These are phyloP conservation scores for Copidosoma aretas DNA, from an alignment of 2,888 invertebrate species.

Conservation along the genomic window DNA sequence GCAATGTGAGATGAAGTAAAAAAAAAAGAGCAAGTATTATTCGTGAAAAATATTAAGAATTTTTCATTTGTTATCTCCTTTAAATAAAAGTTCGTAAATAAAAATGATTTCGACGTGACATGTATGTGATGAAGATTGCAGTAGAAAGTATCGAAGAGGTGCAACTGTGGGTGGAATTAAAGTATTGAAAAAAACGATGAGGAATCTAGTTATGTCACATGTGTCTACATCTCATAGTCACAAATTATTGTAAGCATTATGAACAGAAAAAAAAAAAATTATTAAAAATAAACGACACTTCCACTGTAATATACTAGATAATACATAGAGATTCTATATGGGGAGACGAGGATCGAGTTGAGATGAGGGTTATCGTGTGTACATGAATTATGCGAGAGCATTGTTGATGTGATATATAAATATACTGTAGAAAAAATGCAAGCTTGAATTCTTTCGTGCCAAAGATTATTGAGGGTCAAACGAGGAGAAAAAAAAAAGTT, in stretches of 20 bases:
- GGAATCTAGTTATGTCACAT: conserved; percentile 36
- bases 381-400: conserved; percentile 35
- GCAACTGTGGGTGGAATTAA: conserved; percentile 10
- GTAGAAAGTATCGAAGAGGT: conserved; percentile 2
- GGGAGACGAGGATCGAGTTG: conserved; percentile 14
- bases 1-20: conserved; percentile 18
- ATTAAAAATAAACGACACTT: conserved; percentile 42
- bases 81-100: conserved; percentile 27
- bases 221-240: conserved; percentile 43
- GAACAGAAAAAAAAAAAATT: conserved; percentile 13
- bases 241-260: conserved; percentile 40
- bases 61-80: conserved; percentile 35
- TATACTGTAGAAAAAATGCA: conserved; percentile 34
- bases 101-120: conserved; percentile 28
- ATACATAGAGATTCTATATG: conserved; percentile 38
- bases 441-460: conserved; percentile 37
- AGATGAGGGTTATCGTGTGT: conserved; percentile 7
- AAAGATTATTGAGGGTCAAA: conserved; percentile 16
- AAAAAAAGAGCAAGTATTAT: conserved; percentile 8
- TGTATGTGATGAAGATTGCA: conserved; percentile 3
- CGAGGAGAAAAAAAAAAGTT: conserved; percentile 7
- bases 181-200: conserved; percentile 20
- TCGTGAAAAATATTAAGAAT: conserved; percentile 26
- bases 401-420: conserved; percentile 42
- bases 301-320: conserved; percentile 53